A percentile compares a stretch with the other conserved stretches of the same genome.
These are phyloP conservation scores for Trachemys scripta DNA, from an alignment of 2,113 vertebrate species.

Conservation along the genomic window DNA sequence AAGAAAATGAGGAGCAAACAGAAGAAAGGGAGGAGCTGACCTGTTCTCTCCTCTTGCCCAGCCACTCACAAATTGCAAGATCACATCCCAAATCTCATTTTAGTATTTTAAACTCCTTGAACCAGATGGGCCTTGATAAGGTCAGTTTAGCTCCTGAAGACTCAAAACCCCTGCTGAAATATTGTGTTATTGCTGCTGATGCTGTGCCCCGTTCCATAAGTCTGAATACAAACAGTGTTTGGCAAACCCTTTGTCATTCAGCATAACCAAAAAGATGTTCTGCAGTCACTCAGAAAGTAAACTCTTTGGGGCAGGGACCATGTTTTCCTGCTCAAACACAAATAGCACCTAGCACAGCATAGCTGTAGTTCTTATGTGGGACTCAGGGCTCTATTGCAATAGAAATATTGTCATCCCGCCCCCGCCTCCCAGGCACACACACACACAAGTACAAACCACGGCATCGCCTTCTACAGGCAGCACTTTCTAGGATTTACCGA, in stretches of 20 bases:
- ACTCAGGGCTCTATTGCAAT: not conserved
- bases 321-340: not conserved
- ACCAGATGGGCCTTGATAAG: not conserved
- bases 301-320: not conserved
- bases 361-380: not conserved
- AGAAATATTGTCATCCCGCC: not conserved
- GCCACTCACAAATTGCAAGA: not conserved
- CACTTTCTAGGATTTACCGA: not conserved
- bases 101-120: not conserved
- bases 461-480: not conserved
- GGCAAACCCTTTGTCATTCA: not conserved
- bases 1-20: not conserved
- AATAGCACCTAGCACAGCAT: not conserved
- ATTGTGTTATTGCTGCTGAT: not conserved
- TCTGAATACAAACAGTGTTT: not conserved
- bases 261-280: not conserved
- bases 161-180: not conserved
- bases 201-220: not conserved
- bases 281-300: not conserved
- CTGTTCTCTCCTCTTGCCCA: not conserved
- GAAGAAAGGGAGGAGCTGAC: not conserved
- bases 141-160: not conserved
- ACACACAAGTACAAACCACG: not conserved
- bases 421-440: too few species aligned
- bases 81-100: not conserved